These are phyloP conservation scores for Tenrec ecaudatus DNA, from an alignment of 2,113 vertebrate species.

Conservation along the genomic window DNA sequence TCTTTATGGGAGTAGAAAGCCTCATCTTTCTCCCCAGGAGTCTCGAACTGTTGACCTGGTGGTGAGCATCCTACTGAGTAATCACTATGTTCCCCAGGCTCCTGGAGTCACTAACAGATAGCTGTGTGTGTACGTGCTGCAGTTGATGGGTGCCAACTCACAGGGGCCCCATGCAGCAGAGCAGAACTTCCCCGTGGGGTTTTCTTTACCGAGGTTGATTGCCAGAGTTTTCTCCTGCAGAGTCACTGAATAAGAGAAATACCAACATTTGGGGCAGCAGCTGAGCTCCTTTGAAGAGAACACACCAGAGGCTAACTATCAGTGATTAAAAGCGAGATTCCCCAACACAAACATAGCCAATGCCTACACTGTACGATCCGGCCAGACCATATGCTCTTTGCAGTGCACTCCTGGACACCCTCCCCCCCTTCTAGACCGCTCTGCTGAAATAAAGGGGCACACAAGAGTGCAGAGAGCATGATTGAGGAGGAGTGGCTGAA, in stretches of 20 bases:
- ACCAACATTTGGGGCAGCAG: background rate
- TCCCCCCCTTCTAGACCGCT: background rate
- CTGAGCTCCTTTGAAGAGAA: background rate
- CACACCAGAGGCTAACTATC: background rate
- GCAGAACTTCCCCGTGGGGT: background rate
- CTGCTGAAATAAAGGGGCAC: background rate
- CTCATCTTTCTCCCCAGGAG: too few species aligned
- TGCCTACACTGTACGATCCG: background rate
- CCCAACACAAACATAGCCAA: background rate
- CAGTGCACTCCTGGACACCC: background rate
- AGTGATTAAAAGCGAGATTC: slow-evolving; percentile 3
- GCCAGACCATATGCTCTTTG: background rate
- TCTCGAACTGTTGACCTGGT: too few species aligned
- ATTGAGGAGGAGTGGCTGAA: background rate
- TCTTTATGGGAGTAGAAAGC: too few species aligned
- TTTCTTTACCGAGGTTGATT: background rate
- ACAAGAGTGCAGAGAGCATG: background rate
- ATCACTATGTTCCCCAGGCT: too few species aligned
- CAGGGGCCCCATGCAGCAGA: background rate
- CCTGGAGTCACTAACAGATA: too few species aligned
- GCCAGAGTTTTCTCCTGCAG: background rate
- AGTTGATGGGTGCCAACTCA: background rate
- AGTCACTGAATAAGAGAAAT: background rate
- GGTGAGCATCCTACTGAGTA: too few species aligned
- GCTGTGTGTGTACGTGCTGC: background rate